Evolutionary conservation across 2,888 invertebrate species (phyloP).

Genomic region (Bembecia ichneumoniformis): DNA sequence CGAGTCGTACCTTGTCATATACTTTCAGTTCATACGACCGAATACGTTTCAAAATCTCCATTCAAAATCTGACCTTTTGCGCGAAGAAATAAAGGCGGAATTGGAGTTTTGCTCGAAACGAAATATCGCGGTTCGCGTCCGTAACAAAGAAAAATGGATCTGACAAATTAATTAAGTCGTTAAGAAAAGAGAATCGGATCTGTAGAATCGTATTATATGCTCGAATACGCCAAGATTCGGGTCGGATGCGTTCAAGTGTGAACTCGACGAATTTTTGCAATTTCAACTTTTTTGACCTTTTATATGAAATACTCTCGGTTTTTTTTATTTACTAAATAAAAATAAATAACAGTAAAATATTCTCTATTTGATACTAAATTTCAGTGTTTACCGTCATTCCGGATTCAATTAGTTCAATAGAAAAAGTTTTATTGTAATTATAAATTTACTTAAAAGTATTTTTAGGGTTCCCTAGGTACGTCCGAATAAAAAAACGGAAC

Average conservation of each 20-base stretch:
- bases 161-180: slow-evolving; percentile 58
- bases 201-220: slow-evolving; percentile 33
- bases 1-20: slow-evolving; percentile 24
- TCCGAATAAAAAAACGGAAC: too few relatives aligned
- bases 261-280: slow-evolving; percentile 11
- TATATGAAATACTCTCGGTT: too few relatives aligned
- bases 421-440: too few relatives aligned
- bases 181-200: slow-evolving; percentile 24
- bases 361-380: too few relatives aligned
- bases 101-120: too few relatives aligned
- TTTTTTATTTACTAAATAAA: too few relatives aligned
- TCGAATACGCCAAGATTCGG: slow-evolving; percentile 28
- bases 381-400: too few relatives aligned
- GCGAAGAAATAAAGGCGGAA: too few relatives aligned
- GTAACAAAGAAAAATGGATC: slow-evolving; percentile 26
- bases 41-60: slow-evolving; percentile 9
- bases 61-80: not conserved
- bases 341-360: too few relatives aligned
- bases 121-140: slow-evolving; percentile 6
- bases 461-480: too few relatives aligned
- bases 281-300: slow-evolving; percentile 1
- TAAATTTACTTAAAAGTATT: too few relatives aligned
- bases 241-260: slow-evolving; percentile 12
- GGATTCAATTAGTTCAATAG: too few relatives aligned
- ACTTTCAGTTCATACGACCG: slow-evolving; percentile 28